Conservation (phyloP, 2,888 invertebrate species). For the Lathronympha strigana region DNA sequence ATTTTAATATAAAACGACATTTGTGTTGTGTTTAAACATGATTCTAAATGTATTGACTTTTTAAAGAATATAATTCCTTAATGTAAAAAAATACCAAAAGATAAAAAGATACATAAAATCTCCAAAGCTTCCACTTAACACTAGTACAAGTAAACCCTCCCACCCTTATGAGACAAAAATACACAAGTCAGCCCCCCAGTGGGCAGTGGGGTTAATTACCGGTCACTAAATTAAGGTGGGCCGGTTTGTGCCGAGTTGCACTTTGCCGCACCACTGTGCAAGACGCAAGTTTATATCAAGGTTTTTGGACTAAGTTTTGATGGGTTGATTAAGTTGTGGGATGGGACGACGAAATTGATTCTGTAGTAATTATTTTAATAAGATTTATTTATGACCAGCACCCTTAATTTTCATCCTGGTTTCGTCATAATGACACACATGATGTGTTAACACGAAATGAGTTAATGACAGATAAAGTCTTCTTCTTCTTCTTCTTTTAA, state of each 20-base stretch:
- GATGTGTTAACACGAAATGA: no score
- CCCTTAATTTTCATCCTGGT: no score
- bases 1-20: no score
- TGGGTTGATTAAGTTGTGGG: constrained; percentile 9
- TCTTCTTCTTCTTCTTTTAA: no score
- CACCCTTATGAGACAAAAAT: constrained; percentile 37
- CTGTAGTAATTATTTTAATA: neutral
- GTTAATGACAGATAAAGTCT: no score
- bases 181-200: constrained; percentile 40
- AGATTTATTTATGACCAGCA: neutral
- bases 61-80: neutral
- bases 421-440: no score
- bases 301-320: constrained; percentile 37
- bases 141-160: constrained; percentile 1
- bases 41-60: no score
- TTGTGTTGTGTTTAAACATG: no score
- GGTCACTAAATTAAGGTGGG: constrained; percentile 53
- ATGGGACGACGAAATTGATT: neutral
- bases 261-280: constrained; percentile 42
- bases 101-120: neutral
- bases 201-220: constrained; percentile 48
- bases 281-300: constrained; percentile 40
- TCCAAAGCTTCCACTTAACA: neutral
- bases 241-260: constrained; percentile 45
- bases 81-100: neutral